Percentiles rank a stretch among this genome's conserved stretches.
These are phyloP conservation scores for Jordanella pulchra DNA, from an alignment of 2,797 vertebrate genomes.

Conservation along the genomic window DNA sequence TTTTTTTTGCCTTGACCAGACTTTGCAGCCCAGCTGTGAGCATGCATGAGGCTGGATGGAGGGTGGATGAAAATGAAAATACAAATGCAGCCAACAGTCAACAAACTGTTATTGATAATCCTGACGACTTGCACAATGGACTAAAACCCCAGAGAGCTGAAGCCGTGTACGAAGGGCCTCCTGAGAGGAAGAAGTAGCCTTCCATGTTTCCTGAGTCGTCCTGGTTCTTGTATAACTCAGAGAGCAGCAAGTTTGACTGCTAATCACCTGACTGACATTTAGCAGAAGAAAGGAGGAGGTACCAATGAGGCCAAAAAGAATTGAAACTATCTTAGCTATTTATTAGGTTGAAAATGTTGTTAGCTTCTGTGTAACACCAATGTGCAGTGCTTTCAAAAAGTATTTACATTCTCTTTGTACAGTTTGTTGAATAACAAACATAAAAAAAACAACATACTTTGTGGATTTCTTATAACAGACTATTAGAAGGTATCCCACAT, in stretches of 20 bases:
- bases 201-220: conserved; percentile 42
- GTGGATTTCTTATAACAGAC: neutral
- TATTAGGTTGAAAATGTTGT: neutral
- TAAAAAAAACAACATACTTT: neutral
- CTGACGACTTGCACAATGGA: conserved; percentile 43
- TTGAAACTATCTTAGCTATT: neutral
- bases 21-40: neutral
- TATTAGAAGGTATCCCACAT: neutral
- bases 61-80: conserved; percentile 8
- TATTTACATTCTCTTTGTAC: neutral
- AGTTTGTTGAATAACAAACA: neutral
- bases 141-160: conserved; percentile 24
- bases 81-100: neutral
- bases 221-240: conserved; percentile 54
- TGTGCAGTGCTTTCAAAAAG: neutral
- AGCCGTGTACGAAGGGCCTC: conserved; percentile 46
- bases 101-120: conserved; percentile 34
- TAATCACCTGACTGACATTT: conserved; percentile 55
- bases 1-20: conserved; percentile 17
- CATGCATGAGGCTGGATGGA: conserved; percentile 12
- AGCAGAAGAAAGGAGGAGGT: conserved; percentile 11
- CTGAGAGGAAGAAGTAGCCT: conserved; percentile 31
- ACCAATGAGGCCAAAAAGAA: conserved; percentile 17
- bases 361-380: conserved; percentile 5
- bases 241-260: conserved; percentile 44